phyloP scores from a whole-genome alignment of 37 sponge, comb jelly and placozoan species.

The Corticium candelabrum region DNA sequence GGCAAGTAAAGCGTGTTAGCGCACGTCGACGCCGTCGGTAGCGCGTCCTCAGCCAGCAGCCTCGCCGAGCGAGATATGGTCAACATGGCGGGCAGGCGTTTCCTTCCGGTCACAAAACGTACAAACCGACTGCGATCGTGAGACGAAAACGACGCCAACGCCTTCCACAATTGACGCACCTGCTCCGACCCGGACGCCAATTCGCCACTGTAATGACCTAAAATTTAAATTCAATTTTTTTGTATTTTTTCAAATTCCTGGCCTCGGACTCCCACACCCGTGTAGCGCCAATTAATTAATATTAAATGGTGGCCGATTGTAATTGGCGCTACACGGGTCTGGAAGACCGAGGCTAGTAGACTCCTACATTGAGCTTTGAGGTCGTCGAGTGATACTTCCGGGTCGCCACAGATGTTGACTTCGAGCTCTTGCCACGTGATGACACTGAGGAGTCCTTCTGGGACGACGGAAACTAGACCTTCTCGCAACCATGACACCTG shows the following conservation, averaged over 20 bases:
- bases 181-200: conserved; percentile 21
- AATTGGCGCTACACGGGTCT: no score
- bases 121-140: conserved; percentile 73
- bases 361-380: background rate
- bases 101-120: conserved; percentile 80
- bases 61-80: background rate
- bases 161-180: conserved; percentile 78
- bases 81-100: conserved; percentile 51
- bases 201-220: conserved; percentile 36
- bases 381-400: conserved; percentile 59
- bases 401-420: conserved; percentile 71
- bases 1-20: conserved; percentile 80
- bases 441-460: conserved; percentile 53
- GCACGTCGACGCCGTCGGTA: conserved; percentile 82
- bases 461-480: conserved; percentile 56
- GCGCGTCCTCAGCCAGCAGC: conserved; percentile 12
- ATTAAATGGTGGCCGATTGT: no score
- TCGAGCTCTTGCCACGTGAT: conserved; percentile 88
- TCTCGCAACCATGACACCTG: conserved; percentile 17
- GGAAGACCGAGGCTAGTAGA: no score
- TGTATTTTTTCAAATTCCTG: no score
- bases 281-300: no score
- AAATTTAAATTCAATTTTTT: background rate
- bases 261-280: no score
- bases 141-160: conserved; percentile 66